Conservation (phyloP, 2,888 invertebrate genomes). For the Perizoma affinitatum region DNA sequence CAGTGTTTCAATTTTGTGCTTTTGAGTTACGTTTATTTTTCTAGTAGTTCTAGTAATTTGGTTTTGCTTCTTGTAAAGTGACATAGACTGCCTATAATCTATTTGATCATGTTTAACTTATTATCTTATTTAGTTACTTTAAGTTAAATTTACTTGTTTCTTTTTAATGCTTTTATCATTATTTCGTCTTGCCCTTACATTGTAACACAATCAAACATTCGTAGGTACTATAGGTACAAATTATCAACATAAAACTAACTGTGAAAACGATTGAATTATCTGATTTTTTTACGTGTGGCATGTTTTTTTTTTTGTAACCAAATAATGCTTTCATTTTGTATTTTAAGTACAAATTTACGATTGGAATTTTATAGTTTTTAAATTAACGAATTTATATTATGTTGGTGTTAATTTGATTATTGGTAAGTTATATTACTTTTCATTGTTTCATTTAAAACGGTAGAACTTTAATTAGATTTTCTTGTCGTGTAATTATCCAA, state of each 20-base stretch:
- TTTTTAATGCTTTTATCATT: conserved; percentile 43
- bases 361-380: conserved; percentile 43
- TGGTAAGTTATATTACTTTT: conserved; percentile 70
- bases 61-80: conserved; percentile 51
- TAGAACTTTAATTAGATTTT: conserved; percentile 32
- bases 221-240: conserved; percentile 37
- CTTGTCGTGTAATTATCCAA: conserved; percentile 64
- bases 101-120: conserved; percentile 45
- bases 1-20: conserved; percentile 54
- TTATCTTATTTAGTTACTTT: conserved; percentile 42
- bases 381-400: conserved; percentile 62
- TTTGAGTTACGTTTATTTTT: conserved; percentile 43
- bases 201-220: conserved; percentile 43
- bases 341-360: conserved; percentile 37
- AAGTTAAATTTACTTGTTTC: conserved; percentile 38
- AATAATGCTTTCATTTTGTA: conserved; percentile 36
- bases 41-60: conserved; percentile 46
- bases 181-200: conserved; percentile 52
- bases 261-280: conserved; percentile 38
- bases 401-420: conserved; percentile 73
- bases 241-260: conserved; percentile 28
- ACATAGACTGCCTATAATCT: conserved; percentile 50
- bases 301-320: conserved; percentile 40
- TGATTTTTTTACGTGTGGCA: conserved; percentile 40
- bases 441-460: conserved; percentile 43